These are phyloP conservation scores for Capromys pilorides DNA, from an alignment of 2,797 vertebrate species.

Conservation along the genomic window DNA sequence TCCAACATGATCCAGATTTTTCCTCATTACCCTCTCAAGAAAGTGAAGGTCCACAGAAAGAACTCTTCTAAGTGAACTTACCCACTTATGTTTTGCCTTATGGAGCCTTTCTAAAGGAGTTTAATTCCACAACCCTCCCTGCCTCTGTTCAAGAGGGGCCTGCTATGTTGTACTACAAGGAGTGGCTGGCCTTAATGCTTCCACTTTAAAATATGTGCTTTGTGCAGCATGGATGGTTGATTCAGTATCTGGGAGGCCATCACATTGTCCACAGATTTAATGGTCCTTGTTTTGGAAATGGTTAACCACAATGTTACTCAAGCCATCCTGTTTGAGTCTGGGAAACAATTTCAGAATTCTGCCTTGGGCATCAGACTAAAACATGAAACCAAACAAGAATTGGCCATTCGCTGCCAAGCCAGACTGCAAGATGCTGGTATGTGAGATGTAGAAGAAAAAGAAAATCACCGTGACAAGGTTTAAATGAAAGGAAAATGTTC, in stretches of 20 bases:
- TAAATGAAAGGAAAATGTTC: not conserved
- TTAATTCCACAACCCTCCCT: rapidly evolving
- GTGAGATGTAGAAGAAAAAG: not conserved
- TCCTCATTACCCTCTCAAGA: not conserved
- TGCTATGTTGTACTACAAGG: not conserved
- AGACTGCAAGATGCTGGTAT: not conserved
- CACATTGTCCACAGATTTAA: not conserved
- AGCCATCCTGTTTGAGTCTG: not conserved
- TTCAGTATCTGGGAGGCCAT: not conserved
- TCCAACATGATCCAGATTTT: not conserved
- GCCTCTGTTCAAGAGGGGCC: not conserved
- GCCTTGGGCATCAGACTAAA: not conserved
- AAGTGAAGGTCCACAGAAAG: not conserved
- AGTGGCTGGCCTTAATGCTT: not conserved
- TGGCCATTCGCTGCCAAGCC: not conserved
- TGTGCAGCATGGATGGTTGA: not conserved
- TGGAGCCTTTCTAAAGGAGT: not conserved
- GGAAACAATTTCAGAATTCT: not conserved
- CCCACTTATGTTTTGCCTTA: not conserved
- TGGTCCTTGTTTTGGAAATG: not conserved
- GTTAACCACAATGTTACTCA: not conserved
- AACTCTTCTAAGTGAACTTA: not conserved
- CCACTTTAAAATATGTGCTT: not conserved
- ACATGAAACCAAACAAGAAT: not conserved
- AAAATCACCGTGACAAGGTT: not conserved